A percentile compares a stretch with the other conserved stretches of the same genome.
These are phyloP conservation scores for Echinarachnius parma DNA, from an alignment of 53 echinoderm and acorn worm species.

Conservation along the genomic window DNA sequence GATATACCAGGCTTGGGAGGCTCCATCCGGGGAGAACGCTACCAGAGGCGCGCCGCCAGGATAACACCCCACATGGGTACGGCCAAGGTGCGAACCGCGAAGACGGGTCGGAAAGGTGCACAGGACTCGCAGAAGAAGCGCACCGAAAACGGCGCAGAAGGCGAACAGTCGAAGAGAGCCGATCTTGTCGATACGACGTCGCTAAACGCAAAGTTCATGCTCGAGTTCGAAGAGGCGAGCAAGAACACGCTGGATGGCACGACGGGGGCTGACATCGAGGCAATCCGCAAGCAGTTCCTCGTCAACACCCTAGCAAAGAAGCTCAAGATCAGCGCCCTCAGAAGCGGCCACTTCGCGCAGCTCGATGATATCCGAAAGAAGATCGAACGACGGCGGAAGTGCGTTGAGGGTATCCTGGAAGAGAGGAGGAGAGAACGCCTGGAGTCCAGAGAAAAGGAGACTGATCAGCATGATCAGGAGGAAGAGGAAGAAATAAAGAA, in stretches of 20 bases:
- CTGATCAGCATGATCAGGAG: no score
- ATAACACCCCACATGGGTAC: background rate
- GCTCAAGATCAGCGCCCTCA: conserved; percentile 73
- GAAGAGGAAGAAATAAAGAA: no score
- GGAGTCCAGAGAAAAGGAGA: no score
- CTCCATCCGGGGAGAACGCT: conserved; percentile 3
- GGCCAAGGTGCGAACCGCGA: conserved; percentile 10
- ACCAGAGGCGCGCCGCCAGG: background rate
- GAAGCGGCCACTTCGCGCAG: conserved; percentile 67
- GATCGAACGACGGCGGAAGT: conserved; percentile 68
- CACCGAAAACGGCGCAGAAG: background rate
- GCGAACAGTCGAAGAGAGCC: no score
- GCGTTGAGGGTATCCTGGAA: conserved; percentile 59
- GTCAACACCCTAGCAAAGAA: conserved; percentile 73
- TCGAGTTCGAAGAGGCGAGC: conserved; percentile 36
- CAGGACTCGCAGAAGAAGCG: conserved; percentile 35
- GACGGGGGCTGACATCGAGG: conserved; percentile 37
- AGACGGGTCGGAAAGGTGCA: background rate
- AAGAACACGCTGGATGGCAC: conserved; percentile 16
- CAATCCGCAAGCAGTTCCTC: conserved; percentile 73
- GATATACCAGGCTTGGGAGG: conserved; percentile 40
- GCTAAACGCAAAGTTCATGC: conserved; percentile 36
- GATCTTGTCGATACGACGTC: conserved; percentile 3
- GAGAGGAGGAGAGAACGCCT: conserved; percentile 8
- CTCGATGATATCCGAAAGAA: conserved; percentile 93